Conservation (phyloP, 2,797 vertebrate species). For the Melanotaenia boesemani region DNA sequence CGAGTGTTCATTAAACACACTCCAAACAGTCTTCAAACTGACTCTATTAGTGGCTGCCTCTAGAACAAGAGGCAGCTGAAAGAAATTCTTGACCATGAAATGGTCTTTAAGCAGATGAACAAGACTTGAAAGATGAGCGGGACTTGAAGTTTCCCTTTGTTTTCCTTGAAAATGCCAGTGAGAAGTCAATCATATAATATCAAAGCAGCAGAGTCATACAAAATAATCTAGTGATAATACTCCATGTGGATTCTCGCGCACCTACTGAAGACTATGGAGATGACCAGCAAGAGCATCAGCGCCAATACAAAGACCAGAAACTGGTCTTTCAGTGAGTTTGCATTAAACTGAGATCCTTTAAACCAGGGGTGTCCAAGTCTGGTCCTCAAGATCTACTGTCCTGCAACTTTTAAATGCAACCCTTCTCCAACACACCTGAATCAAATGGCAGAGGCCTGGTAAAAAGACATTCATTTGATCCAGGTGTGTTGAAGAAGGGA, state of each 20-base stretch:
- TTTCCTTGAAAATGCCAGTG: constrained; percentile 69
- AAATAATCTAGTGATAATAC: constrained; percentile 53
- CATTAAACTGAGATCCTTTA: constrained; percentile 33
- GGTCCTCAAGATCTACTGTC: no score
- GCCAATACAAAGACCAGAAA: constrained; percentile 51
- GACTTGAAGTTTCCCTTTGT: constrained; percentile 67
- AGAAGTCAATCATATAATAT: constrained; percentile 76
- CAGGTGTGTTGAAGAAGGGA: no score
- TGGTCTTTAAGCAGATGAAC: constrained; percentile 74
- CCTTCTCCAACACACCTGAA: no score
- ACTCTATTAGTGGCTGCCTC: constrained; percentile 74
- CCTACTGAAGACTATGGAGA: constrained; percentile 31
- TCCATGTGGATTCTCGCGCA: constrained; percentile 29
- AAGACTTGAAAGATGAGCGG: constrained; percentile 73
- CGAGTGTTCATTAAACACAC: constrained; percentile 82
- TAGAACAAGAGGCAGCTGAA: constrained; percentile 70
- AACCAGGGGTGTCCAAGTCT: no score
- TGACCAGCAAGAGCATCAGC: constrained; percentile 49
- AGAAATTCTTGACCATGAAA: constrained; percentile 76
- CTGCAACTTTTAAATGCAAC: no score
- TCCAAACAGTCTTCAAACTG: constrained; percentile 80
- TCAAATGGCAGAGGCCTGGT: no score
- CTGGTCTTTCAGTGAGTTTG: constrained; percentile 47
- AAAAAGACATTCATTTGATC: no score
- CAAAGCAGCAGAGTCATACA: constrained; percentile 64